Evolutionary conservation across 2,113 vertebrate genomes (phyloP).

Genomic region (Nicator chloris): DNA sequence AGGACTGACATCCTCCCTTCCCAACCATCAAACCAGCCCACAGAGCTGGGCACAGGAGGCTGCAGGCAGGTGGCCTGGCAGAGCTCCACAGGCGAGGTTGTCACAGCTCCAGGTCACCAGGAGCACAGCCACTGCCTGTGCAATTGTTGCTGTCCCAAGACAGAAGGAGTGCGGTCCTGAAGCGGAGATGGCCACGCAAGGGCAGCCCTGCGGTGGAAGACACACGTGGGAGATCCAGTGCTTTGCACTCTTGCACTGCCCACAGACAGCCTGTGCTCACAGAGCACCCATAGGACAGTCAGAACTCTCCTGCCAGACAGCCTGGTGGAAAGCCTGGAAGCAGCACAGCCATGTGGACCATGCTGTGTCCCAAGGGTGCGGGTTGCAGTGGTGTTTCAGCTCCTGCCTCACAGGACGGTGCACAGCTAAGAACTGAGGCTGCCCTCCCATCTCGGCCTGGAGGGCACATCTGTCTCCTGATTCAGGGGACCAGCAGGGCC

Average conservation of each 20-base stretch:
- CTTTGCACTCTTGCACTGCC: background rate
- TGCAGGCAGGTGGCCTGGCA: background rate
- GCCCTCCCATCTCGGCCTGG: background rate
- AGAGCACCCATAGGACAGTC: background rate
- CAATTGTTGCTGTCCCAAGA: background rate
- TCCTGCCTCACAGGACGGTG: background rate
- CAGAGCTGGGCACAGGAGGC: background rate
- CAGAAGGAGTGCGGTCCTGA: background rate
- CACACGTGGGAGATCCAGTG: rapidly evolving
- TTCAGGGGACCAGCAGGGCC: background rate
- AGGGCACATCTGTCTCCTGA: background rate
- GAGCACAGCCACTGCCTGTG: background rate
- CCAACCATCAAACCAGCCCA: background rate
- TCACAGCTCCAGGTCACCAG: background rate
- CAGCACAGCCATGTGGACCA: rapidly evolving
- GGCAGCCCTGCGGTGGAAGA: background rate
- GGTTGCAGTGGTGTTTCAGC: rapidly evolving
- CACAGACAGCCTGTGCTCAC: background rate
- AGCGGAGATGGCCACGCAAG: background rate
- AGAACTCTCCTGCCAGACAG: background rate
- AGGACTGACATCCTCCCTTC: background rate
- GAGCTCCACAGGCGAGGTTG: background rate
- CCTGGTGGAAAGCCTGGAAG: background rate
- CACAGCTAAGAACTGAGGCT: background rate
- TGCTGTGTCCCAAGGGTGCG: background rate